Conservation (phyloP, 2,113 vertebrate genomes). For the Oxyura jamaicensis region DNA sequence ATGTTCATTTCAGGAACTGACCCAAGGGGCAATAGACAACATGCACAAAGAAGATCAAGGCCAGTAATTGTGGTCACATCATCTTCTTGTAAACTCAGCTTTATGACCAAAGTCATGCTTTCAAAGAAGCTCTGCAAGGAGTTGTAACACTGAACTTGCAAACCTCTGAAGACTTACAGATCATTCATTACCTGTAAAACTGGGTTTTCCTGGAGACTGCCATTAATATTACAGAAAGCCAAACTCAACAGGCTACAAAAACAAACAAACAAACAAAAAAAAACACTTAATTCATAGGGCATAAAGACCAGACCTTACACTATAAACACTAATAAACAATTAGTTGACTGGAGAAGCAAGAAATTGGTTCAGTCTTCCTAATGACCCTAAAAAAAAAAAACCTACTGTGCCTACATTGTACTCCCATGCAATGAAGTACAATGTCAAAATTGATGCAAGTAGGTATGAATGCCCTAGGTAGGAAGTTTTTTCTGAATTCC, state of each 20-base stretch:
- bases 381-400: background rate
- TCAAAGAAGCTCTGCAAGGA: background rate
- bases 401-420: no score
- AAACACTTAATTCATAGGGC: accelerated
- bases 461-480: background rate
- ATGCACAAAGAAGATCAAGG: background rate
- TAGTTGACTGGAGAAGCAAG: background rate
- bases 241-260: background rate
- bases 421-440: background rate
- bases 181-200: background rate
- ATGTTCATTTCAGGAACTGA: background rate
- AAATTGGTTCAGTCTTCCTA: background rate
- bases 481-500: background rate
- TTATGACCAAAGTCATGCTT: background rate
- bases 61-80: background rate
- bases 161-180: background rate
- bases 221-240: background rate
- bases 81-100: background rate
- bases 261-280: background rate
- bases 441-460: background rate
- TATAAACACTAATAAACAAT: background rate
- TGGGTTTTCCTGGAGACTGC: background rate
- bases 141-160: background rate
- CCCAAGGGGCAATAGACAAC: background rate
- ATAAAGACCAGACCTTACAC: background rate